These are phyloP conservation scores for Enteromius mattozi DNA, from an alignment of 2,797 vertebrate genomes.

Conservation along the genomic window DNA sequence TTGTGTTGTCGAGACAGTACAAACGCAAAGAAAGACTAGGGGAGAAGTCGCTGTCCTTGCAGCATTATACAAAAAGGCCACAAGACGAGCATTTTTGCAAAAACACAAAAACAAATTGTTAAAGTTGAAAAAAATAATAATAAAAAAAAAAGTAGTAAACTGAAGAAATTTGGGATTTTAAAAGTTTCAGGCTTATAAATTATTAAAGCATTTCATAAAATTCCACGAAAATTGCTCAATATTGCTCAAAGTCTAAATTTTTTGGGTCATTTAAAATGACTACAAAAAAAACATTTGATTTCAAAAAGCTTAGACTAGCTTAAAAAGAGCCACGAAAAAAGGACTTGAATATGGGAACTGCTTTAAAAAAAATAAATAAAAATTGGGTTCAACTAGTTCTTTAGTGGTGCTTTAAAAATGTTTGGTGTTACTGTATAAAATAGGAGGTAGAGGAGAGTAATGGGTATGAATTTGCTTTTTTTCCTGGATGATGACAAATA, in stretches of 20 bases:
- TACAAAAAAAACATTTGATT: not conserved
- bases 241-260: not conserved
- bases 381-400: not conserved
- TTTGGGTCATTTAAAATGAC: slow-evolving; percentile 24
- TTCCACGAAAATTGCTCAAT: not conserved
- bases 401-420: not conserved
- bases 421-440: slow-evolving; percentile 38
- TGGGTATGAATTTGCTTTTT: not conserved
- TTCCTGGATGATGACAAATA: not conserved
- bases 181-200: not conserved
- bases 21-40: slow-evolving; percentile 29
- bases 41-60: slow-evolving; percentile 28
- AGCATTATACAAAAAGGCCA: slow-evolving; percentile 46
- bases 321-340: slow-evolving; percentile 34
- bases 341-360: slow-evolving; percentile 14
- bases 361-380: not conserved
- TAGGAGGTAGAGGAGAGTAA: slow-evolving; percentile 55
- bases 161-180: not conserved
- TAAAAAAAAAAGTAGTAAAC: not conserved
- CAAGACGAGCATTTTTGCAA: slow-evolving; percentile 59
- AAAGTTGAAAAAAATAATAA: slow-evolving; percentile 11
- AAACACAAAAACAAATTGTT: not conserved
- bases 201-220: slow-evolving; percentile 2
- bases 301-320: slow-evolving; percentile 1
- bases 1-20: slow-evolving; percentile 22